Evolutionary conservation across 2,888 invertebrate genomes (phyloP), one percentile per base, ranked within the genome.

Genomic region (Boloria euphrosyne): DNA sequence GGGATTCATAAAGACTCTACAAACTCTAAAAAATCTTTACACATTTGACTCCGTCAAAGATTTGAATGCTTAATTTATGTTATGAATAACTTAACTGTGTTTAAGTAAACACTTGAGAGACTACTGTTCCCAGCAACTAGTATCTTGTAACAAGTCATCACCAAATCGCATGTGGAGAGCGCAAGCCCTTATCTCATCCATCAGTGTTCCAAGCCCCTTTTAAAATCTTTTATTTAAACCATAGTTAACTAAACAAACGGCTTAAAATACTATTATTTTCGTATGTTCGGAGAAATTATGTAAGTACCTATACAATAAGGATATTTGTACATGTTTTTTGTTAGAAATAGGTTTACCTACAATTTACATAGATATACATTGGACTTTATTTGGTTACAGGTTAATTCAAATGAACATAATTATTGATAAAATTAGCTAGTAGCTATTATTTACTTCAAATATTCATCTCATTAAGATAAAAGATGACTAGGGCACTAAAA

Each of bases 141-240:
- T 55, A 55, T 38, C 6, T 65, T 43, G 75, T 74, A 74, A 78
- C 73, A 77, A 76, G 71, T 70, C 71, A 68, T 66, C 63, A 55
- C 69, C 73, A 67, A 68, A 70, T 69, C 76, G 74, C 79, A 81
- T 81, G 76, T 81, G 81, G 77, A 76, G 75, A 78, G 77, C 75
- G 68, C 68, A 68, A 67, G 67, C 70, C 75, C 77, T 83, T 82
- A 82, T 82, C 79, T 78, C 68, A 55, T 59, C 67, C 67, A 51
- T 64, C 49, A 52, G 13, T 38, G 46, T 38, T 38, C 31, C 31
- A 38, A 10, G 31, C 3, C 31, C 52, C 38, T 10, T 43, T 62
- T 50, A 60, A 3, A 52, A 49, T 14, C 17, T 10, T 14, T 46
- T n/a, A 44, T 7, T 60, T 60, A 65, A 59, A 38, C 62, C 59